Conservation (phyloP, 2,888 invertebrate genomes). For the Caenorhabditis virilis region DNA sequence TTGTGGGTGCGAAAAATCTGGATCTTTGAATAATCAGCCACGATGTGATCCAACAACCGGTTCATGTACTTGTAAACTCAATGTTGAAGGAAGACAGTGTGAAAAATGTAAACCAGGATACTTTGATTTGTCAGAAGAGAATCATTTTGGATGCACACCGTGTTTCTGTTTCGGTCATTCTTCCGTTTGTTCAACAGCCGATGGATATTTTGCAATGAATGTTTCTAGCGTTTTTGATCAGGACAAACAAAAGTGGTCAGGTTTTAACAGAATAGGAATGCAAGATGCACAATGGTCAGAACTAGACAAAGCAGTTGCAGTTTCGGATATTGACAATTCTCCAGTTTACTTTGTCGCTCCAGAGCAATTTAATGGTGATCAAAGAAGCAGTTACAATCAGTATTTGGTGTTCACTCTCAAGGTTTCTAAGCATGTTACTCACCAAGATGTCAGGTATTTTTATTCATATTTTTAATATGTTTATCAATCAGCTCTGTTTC, state of each 20-base stretch:
- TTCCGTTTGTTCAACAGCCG: conserved; percentile 85
- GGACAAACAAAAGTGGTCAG: conserved; percentile 62
- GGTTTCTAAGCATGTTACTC: conserved; percentile 78
- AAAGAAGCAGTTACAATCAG: conserved; percentile 91
- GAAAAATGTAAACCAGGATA: conserved; percentile 84
- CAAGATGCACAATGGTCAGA: conserved; percentile 63
- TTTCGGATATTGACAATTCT: conserved; percentile 39
- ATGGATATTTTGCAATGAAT: conserved; percentile 79
- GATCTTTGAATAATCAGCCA: conserved; percentile 82
- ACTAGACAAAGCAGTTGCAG: conserved; percentile 62
- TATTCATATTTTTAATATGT: too few relatives aligned
- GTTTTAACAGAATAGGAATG: conserved; percentile 43
- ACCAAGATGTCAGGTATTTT: conserved; percentile 46
- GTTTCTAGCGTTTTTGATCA: conserved; percentile 85
- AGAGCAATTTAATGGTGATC: conserved; percentile 76
- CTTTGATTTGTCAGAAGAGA: conserved; percentile 77
- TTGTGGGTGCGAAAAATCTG: conserved; percentile 85
- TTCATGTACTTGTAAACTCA: conserved; percentile 70
- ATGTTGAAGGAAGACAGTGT: conserved; percentile 90
- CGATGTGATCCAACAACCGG: conserved; percentile 80
- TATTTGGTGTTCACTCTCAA: conserved; percentile 85
- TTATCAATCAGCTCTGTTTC: conserved; percentile 75
- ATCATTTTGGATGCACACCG: conserved; percentile 86
- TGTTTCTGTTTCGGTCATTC: conserved; percentile 99
- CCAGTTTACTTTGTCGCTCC: conserved; percentile 75